Conservation (phyloP, 2,888 invertebrate species). For the Philereme vetulata region DNA sequence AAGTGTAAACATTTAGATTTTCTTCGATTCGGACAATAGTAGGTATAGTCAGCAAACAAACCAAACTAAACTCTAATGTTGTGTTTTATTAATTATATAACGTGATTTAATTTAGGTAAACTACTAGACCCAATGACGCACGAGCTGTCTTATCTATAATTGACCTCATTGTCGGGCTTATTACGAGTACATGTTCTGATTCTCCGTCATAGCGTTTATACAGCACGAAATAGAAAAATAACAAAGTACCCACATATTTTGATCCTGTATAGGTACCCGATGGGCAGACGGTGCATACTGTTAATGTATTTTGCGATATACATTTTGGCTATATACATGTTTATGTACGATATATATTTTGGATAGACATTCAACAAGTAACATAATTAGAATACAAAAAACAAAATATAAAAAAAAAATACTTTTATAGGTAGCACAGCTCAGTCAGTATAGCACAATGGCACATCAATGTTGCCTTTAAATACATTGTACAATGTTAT, state of each 20-base stretch:
- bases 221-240: too few relatives aligned
- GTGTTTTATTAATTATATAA: constrained; percentile 27
- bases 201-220: constrained; percentile 3
- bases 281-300: too few relatives aligned
- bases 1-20: constrained; percentile 65
- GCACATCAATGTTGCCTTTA: constrained; percentile 24
- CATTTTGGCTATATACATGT: too few relatives aligned
- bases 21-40: constrained; percentile 45
- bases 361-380: too few relatives aligned
- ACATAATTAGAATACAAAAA: too few relatives aligned
- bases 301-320: too few relatives aligned
- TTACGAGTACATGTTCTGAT: constrained; percentile 14
- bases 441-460: constrained; percentile 22
- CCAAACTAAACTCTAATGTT: neutral
- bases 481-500: constrained; percentile 29
- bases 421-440: neutral
- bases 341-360: too few relatives aligned
- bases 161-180: constrained; percentile 64
- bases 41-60: constrained; percentile 26
- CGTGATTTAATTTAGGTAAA: constrained; percentile 23
- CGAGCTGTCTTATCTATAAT: constrained; percentile 64
- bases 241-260: too few relatives aligned
- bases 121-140: constrained; percentile 57
- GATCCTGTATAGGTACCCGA: too few relatives aligned
- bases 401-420: too few relatives aligned